phyloP scores from a whole-genome alignment of 2,797 vertebrate species.

The Loriculus beryllinus region DNA sequence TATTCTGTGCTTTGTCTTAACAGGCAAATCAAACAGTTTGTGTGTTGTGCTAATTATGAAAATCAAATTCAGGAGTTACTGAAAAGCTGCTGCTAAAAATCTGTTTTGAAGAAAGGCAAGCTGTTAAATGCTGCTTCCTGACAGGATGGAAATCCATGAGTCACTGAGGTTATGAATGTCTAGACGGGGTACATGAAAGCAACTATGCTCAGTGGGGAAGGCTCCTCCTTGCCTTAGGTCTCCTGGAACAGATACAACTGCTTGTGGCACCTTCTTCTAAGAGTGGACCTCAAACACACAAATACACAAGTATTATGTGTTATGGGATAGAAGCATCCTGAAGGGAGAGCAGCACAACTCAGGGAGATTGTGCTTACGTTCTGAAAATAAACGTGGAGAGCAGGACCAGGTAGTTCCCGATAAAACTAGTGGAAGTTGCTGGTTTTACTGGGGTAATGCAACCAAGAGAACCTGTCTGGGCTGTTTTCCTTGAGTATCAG shows the following conservation, averaged over 20 bases:
- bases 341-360: fast-evolving
- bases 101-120: not conserved
- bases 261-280: not conserved
- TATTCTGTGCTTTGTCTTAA: not conserved
- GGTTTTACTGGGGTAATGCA: not conserved
- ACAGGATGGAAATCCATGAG: not conserved
- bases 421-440: fast-evolving
- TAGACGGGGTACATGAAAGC: not conserved
- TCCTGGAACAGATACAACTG: fast-evolving
- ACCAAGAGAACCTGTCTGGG: fast-evolving
- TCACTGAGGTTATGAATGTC: not conserved
- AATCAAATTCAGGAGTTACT: not conserved
- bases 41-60: not conserved
- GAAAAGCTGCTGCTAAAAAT: not conserved
- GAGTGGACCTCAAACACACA: not conserved
- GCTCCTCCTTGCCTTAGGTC: fast-evolving
- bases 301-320: fast-evolving
- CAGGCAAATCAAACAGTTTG: not conserved
- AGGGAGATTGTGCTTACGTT: fast-evolving
- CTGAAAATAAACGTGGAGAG: not conserved
- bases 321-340: fast-evolving
- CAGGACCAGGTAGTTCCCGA: not conserved
- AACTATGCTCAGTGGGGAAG: fast-evolving
- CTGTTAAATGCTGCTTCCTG: not conserved
- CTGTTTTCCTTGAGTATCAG: not conserved